Percentiles rank a stretch among this genome's conserved stretches.
These are phyloP conservation scores for Helarctos malayanus DNA, from an alignment of 2,797 vertebrate genomes.

Conservation along the genomic window DNA sequence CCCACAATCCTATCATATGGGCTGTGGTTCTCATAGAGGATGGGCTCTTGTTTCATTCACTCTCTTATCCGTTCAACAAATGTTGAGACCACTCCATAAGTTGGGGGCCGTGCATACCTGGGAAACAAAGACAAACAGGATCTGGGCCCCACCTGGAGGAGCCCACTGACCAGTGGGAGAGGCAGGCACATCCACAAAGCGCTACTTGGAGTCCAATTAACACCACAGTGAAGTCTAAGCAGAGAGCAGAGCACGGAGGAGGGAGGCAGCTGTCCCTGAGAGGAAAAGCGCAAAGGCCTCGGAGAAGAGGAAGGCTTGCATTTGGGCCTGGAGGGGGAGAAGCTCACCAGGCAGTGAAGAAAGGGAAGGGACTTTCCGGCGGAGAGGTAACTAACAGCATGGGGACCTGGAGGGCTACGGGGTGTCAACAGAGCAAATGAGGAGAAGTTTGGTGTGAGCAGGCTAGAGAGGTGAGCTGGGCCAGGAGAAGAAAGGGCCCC, in stretches of 20 bases:
- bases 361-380: neutral
- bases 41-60: neutral
- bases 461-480: neutral
- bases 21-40: neutral
- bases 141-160: neutral
- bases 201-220: neutral
- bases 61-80: constrained; percentile 9
- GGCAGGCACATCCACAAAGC: neutral
- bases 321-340: neutral
- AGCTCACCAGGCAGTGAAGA: neutral
- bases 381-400: neutral
- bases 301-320: neutral
- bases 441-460: neutral
- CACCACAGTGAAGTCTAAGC: too few relatives aligned
- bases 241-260: neutral
- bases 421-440: neutral
- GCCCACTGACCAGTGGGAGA: neutral
- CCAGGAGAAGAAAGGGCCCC: neutral
- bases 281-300: neutral
- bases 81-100: neutral
- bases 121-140: neutral
- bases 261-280: neutral
- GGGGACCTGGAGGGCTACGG: neutral
- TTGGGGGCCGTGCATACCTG: neutral
- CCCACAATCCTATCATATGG: neutral